Evolutionary conservation across 2,797 vertebrate species (phyloP).

Genomic region (Hippoglossus hippoglossus): DNA sequence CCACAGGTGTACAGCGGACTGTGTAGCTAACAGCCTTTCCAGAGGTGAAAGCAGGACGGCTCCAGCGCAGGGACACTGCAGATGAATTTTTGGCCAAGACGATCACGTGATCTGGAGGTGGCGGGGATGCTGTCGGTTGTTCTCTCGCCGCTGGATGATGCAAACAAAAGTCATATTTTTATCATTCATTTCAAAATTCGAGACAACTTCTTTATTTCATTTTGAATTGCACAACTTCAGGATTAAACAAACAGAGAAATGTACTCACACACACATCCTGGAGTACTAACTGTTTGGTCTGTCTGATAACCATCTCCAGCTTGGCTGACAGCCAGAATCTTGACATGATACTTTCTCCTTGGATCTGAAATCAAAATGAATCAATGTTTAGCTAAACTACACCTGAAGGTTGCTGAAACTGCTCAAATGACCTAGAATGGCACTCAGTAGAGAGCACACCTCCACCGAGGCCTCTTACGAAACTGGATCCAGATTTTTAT

Average conservation of each 20-base stretch:
- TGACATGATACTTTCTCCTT: slow-evolving; percentile 95
- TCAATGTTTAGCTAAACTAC: slow-evolving; percentile 12
- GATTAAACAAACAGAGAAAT: not conserved
- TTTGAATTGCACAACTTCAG: not conserved
- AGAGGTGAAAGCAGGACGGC: slow-evolving; percentile 89
- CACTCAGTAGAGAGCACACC: too few relatives aligned
- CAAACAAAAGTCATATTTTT: slow-evolving; percentile 19
- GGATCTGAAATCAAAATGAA: slow-evolving; percentile 85
- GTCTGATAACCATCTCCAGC: slow-evolving; percentile 96
- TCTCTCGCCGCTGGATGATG: slow-evolving; percentile 88
- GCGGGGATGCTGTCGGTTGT: slow-evolving; percentile 88
- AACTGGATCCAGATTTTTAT: too few relatives aligned
- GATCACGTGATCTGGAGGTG: slow-evolving; percentile 92
- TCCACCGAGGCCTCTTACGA: too few relatives aligned
- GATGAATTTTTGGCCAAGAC: slow-evolving; percentile 90
- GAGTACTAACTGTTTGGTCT: slow-evolving; percentile 94
- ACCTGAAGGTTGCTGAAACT: not conserved
- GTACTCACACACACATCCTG: slow-evolving; percentile 95
- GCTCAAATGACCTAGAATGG: not conserved
- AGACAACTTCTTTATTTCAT: not conserved
- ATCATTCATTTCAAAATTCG: not conserved
- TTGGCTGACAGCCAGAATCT: slow-evolving; percentile 90
- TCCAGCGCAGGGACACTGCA: slow-evolving; percentile 91
- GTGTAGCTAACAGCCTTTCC: slow-evolving; percentile 92
- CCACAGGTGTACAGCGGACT: slow-evolving; percentile 92